Base-by-base conservation (phyloP, 2,113 vertebrate species). In the Sorex fumeus region DNA sequence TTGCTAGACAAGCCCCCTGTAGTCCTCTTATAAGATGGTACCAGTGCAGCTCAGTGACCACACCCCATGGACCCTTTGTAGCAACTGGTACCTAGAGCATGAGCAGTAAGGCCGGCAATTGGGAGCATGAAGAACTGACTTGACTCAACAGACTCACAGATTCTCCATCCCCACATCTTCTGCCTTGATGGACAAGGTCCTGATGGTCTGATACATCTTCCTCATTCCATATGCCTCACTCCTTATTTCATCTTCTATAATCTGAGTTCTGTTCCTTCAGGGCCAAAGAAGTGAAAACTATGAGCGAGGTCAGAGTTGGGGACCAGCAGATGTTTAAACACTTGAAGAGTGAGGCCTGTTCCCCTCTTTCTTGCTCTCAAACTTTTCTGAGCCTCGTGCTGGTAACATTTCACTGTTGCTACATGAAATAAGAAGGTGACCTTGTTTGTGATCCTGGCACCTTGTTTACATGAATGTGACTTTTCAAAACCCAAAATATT, bases 401-500 rank as follows among this genome's bases (percentile, higher is more conserved):
- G 53, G 60, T 47, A 74, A 50, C 53, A 30, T 25, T n/a, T 8
- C n/a, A 34, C 62, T 64, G 10, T 47, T 64, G 93, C 80, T 18
- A 16, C 40, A 45, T 2, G 25, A 79, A 91, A 45, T 43, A 60
- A 10, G n/a, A n/a, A 76, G 40, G 18, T 32, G 3, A 6, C 8
- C 69, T 90, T 76, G 43, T 92, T 72, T 62, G 12, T 40, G 36
- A 13, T 77, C 76, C 62, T 62, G 71, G 75, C 25, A 36, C 85
- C 67, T 64, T 84, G 72, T 70, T 82, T 87, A 60, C 21, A 13
- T 67, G 40, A 90, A 94, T 82, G 69, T 50, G 75, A 47, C 71
- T 88, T 93, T 92, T 94, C 62, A 88, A 72, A 93, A 74, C 93
- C 40, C 86, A 77, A 93, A 71, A 80, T 90, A 75, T 79, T 82